These are phyloP conservation scores for Drosophila athabasca DNA, from an alignment of 1,140 invertebrate species.

Conservation along the genomic window DNA sequence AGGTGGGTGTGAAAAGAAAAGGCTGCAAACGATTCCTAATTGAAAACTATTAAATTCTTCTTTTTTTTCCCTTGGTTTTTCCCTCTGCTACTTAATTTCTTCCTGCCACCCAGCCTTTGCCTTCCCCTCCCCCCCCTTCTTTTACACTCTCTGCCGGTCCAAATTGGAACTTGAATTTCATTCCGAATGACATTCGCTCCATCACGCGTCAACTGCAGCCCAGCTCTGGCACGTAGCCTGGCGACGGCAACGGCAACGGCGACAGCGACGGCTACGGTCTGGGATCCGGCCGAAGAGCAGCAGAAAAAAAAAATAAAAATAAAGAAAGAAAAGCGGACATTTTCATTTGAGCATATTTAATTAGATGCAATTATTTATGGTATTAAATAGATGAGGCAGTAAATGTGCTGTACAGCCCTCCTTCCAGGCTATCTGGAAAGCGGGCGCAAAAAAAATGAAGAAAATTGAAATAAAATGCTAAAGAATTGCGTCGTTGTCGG, in stretches of 20 bases:
- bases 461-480: constrained; percentile 84
- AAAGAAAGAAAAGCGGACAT: constrained; percentile 77
- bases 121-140: constrained; percentile 19
- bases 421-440: constrained; percentile 9
- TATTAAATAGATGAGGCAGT: constrained; percentile 84
- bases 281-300: constrained; percentile 4
- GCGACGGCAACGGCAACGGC: constrained; percentile 4
- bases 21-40: constrained; percentile 84
- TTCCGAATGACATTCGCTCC: constrained; percentile 84
- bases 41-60: constrained; percentile 83
- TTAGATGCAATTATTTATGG: constrained; percentile 84
- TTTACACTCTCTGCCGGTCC: constrained; percentile 32
- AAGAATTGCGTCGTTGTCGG: constrained; percentile 76
- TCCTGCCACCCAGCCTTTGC: constrained; percentile 45
- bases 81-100: constrained; percentile 63
- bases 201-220: constrained; percentile 83
- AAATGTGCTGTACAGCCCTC: constrained; percentile 77
- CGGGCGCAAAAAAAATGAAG: constrained; percentile 55
- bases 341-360: constrained; percentile 84
- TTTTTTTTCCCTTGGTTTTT: constrained; percentile 41
- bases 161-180: constrained; percentile 83
- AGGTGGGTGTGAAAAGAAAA: constrained; percentile 55
- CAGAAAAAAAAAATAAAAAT: constrained; percentile 16
- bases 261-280: constrained; percentile 2
- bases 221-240: constrained; percentile 64